Conservation (phyloP, 2,797 vertebrate species). For the Eutrigla gurnardus region DNA sequence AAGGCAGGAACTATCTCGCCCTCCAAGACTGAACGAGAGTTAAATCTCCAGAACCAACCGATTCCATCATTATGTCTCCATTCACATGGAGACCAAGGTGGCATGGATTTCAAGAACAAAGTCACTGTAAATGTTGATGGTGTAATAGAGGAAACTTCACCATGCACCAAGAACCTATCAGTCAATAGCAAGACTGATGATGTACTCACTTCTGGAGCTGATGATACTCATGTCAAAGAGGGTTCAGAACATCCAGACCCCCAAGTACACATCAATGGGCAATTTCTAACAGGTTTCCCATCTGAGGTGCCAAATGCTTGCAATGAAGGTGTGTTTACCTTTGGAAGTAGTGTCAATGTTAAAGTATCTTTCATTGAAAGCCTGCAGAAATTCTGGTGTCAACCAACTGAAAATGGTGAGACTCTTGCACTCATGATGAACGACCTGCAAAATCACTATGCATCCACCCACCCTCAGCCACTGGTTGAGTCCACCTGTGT, state of each 20-base stretch:
- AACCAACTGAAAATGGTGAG: conserved; percentile 70
- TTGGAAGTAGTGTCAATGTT: conserved; percentile 85
- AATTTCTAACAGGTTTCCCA: conserved; percentile 21
- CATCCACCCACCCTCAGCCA: conserved; percentile 19
- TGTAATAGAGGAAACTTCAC: conserved; percentile 11
- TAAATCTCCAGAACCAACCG: conserved; percentile 5
- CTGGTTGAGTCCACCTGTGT: conserved; percentile 52
- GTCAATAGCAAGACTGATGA: conserved; percentile 39
- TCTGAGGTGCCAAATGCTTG: conserved; percentile 31
- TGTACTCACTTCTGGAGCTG: not conserved
- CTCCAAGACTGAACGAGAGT: conserved; percentile 8
- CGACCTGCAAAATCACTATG: conserved; percentile 80
- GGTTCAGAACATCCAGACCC: conserved; percentile 8
- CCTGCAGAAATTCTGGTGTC: conserved; percentile 89
- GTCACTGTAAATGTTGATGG: not conserved
- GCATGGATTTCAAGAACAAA: conserved; percentile 23
- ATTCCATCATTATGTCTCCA: conserved; percentile 2
- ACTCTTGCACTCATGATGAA: conserved; percentile 82
- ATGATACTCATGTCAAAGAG: conserved; percentile 12
- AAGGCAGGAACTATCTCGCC: conserved; percentile 15
- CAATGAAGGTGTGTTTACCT: conserved; percentile 71
- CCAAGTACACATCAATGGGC: not conserved
- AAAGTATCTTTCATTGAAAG: conserved; percentile 84
- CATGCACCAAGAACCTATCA: not conserved
- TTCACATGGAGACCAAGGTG: not conserved